Evolutionary conservation across 2,797 vertebrate species (phyloP).

Genomic region (Nyctalus aviator): DNA sequence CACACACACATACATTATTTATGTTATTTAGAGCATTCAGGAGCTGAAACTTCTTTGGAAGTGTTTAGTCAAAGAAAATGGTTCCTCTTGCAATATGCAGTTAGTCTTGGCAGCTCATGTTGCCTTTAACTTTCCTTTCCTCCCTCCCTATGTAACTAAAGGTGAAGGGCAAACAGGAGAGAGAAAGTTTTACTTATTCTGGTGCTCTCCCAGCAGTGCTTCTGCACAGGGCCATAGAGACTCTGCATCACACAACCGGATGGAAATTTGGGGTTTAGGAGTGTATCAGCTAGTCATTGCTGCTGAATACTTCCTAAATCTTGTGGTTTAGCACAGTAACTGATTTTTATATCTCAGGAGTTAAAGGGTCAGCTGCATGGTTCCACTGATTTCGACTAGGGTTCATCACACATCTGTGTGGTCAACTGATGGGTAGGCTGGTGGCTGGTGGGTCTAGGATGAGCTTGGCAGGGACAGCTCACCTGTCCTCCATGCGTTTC

Average conservation of each 20-base stretch:
- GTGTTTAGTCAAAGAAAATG: slow-evolving; percentile 59
- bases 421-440: not conserved
- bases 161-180: slow-evolving; percentile 53
- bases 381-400: not conserved
- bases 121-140: not conserved
- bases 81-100: slow-evolving; percentile 49
- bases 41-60: slow-evolving; percentile 64
- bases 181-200: not conserved
- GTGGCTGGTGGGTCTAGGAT: not conserved
- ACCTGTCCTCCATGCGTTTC: not conserved
- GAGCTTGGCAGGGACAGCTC: not conserved
- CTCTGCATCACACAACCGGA: not conserved
- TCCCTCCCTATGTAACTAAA: slow-evolving; percentile 8
- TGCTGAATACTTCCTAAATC: not conserved
- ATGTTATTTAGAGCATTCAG: slow-evolving; percentile 70
- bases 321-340: not conserved
- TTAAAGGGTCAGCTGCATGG: not conserved
- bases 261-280: not conserved
- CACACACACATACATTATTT: slow-evolving; percentile 58
- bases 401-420: not conserved
- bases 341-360: not conserved
- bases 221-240: not conserved
- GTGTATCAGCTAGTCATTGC: not conserved
- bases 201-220: not conserved
- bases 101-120: slow-evolving; percentile 39